A percentile compares a stretch with the other conserved stretches of the same genome.
Evolutionary conservation across 2,888 invertebrate genomes (phyloP).

Genomic region (Hypomecis punctinalis): DNA sequence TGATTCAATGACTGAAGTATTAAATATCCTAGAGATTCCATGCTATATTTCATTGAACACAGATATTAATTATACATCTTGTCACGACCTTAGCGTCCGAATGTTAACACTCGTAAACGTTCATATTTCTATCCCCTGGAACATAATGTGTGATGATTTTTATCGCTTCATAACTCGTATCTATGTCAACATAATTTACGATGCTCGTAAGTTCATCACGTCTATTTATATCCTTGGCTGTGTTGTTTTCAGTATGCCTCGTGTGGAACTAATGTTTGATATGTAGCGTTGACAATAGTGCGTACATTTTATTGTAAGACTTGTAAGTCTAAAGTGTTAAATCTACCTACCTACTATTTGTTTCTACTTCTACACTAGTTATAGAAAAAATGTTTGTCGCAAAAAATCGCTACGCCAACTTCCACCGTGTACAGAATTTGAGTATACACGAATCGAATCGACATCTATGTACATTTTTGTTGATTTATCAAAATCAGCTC

Average conservation of each 20-base stretch:
- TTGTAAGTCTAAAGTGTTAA: too few relatives aligned
- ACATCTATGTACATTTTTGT: too few relatives aligned
- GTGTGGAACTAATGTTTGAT: conserved; percentile 7
- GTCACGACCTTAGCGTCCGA: conserved; percentile 2
- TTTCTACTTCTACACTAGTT: too few relatives aligned
- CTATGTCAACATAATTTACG: conserved; percentile 52
- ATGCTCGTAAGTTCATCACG: conserved; percentile 53
- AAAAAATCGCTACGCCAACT: too few relatives aligned
- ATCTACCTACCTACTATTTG: too few relatives aligned
- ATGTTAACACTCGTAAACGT: conserved; percentile 31
- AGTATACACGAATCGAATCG: too few relatives aligned
- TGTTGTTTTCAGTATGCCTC: conserved; percentile 36
- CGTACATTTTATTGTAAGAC: background rate
- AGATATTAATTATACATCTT: conserved; percentile 3
- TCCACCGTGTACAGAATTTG: background rate
- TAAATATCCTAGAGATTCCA: too few relatives aligned
- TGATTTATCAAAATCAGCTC: too few relatives aligned
- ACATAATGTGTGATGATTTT: conserved; percentile 41
- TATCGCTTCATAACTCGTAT: conserved; percentile 45
- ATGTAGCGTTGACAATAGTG: background rate
- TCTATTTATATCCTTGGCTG: conserved; percentile 62
- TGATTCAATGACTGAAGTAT: too few relatives aligned
- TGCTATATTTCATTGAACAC: background rate
- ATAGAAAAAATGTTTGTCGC: too few relatives aligned
- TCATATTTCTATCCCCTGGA: conserved; percentile 31